phyloP scores from a whole-genome alignment of 2,797 vertebrate species.

The Hydrophis major region DNA sequence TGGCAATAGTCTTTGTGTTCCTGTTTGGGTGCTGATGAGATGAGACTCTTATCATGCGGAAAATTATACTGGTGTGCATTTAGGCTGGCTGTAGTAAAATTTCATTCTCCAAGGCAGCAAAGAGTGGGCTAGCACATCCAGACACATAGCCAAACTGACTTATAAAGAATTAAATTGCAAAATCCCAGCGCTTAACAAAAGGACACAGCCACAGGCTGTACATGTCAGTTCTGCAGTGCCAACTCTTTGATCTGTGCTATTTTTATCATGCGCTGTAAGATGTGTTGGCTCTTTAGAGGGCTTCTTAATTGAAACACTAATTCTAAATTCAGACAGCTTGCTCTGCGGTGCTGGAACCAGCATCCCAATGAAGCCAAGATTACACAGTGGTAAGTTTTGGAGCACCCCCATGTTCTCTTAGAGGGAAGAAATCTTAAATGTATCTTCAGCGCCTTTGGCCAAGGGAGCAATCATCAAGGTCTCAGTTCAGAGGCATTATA shows the following conservation, averaged over 20 bases:
- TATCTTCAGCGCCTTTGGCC: background rate
- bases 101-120: background rate
- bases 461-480: background rate
- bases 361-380: background rate
- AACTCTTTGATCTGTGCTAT: constrained; percentile 33
- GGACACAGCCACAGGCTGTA: background rate
- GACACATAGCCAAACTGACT: constrained; percentile 14
- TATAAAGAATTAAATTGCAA: constrained; percentile 14
- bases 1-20: background rate
- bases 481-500: background rate
- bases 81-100: background rate
- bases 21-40: background rate
- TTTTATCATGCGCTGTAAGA: constrained; percentile 20
- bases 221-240: background rate
- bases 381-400: background rate
- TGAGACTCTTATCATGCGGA: background rate
- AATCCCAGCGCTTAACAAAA: constrained; percentile 6
- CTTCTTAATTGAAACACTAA: constrained; percentile 16
- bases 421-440: background rate
- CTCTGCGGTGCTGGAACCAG: background rate
- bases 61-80: background rate
- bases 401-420: no score
- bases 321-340: accelerated
- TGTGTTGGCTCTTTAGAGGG: constrained; percentile 21
- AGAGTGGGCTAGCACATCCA: constrained; percentile 22